Conservation (phyloP, 2,113 vertebrate genomes). For the Paramormyrops kingsleyae region DNA sequence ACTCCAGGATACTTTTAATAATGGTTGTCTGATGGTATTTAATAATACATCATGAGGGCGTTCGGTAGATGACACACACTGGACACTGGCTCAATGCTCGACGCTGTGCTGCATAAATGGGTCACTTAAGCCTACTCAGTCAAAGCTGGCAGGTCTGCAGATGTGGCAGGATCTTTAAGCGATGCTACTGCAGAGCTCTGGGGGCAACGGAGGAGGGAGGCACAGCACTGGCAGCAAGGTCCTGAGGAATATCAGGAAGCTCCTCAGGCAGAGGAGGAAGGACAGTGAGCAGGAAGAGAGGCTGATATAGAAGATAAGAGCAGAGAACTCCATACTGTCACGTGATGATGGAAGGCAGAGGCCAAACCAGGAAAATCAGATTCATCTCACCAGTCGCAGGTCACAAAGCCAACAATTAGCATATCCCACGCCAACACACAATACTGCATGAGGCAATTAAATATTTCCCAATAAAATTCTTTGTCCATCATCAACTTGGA, state of each 20-base stretch:
- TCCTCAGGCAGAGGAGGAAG: background rate
- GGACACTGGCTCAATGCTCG: background rate
- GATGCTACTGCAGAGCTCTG: background rate
- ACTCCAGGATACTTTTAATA: background rate
- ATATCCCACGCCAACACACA: background rate
- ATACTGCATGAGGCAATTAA: background rate
- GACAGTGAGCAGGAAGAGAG: background rate
- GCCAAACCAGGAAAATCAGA: background rate
- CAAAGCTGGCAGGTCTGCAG: too few species aligned
- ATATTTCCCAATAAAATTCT: background rate
- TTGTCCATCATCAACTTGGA: background rate
- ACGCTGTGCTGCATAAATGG: background rate
- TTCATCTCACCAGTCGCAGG: background rate
- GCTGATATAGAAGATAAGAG: background rate
- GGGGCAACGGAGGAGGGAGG: background rate
- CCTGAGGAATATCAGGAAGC: background rate
- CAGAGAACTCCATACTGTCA: background rate
- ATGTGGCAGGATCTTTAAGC: background rate
- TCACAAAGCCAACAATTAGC: background rate
- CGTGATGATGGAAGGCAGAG: background rate
- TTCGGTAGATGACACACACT: background rate
- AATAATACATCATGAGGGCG: background rate
- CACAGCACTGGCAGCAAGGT: background rate
- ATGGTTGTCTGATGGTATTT: background rate
- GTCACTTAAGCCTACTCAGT: background rate